Conservation (phyloP, 2,113 vertebrate species). For the Cercocebus atys region DNA sequence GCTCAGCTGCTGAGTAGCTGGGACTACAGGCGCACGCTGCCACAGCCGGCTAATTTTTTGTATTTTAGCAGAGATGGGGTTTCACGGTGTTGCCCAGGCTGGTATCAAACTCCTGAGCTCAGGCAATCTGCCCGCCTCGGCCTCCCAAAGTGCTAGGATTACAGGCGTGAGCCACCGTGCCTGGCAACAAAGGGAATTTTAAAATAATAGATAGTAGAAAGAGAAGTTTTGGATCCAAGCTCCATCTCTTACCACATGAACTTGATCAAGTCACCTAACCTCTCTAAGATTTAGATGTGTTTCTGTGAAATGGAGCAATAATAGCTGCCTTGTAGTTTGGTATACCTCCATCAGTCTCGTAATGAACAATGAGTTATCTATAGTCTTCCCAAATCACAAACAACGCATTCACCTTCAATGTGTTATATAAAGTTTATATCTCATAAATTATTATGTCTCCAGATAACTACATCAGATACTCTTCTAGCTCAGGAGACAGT, state of each 20-base stretch:
- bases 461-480: not conserved
- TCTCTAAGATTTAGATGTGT: not conserved
- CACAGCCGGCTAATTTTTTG: too few species aligned
- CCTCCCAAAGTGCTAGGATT: too few species aligned
- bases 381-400: not conserved
- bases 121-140: too few species aligned
- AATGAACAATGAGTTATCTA: not conserved
- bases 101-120: too few species aligned
- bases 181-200: constrained; percentile 10
- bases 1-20: too few species aligned
- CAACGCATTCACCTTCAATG: not conserved
- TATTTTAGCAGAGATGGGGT: too few species aligned
- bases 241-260: not conserved
- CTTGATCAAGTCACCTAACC: not conserved
- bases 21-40: too few species aligned
- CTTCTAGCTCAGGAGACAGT: not conserved
- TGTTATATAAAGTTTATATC: not conserved
- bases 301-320: not conserved
- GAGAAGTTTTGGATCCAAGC: not conserved
- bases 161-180: too few species aligned
- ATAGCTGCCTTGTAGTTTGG: not conserved
- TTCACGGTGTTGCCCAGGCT: too few species aligned
- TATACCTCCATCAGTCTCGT: not conserved
- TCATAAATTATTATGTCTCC: not conserved
- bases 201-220: not conserved